phyloP scores from a whole-genome alignment of 2,113 vertebrate genomes.

The Leuciscus idus region DNA sequence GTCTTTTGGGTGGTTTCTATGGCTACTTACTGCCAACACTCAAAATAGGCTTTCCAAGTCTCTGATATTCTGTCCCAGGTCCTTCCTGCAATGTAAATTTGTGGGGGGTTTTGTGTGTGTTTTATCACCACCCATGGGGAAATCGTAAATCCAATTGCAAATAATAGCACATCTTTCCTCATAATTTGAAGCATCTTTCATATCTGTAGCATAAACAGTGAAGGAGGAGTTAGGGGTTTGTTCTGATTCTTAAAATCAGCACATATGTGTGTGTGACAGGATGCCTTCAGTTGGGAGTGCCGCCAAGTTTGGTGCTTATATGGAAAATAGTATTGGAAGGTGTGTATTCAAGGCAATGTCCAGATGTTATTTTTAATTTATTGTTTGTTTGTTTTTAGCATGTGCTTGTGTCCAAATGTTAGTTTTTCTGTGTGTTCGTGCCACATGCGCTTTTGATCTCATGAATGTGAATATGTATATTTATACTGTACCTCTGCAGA shows the following conservation, averaged over 20 bases:
- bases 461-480: constrained; percentile 1
- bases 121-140: background rate
- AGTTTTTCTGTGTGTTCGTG: background rate
- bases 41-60: background rate
- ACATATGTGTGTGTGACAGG: background rate
- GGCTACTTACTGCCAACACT: background rate
- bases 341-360: constrained; percentile 1
- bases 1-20: background rate
- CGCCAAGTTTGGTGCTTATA: constrained; percentile 22
- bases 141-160: background rate
- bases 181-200: background rate
- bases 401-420: constrained; percentile 4
- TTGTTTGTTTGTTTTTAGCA: background rate
- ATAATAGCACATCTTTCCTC: background rate
- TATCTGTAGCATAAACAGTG: background rate
- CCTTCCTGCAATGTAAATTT: background rate
- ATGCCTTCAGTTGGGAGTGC: background rate
- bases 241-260: constrained; percentile 2
- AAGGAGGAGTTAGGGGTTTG: background rate
- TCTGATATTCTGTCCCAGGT: background rate
- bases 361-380: constrained; percentile 18
- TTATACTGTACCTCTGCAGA: constrained; percentile 43
- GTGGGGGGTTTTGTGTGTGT: background rate
- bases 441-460: background rate
- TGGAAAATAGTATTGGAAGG: constrained; percentile 33